Conservation (phyloP, 2,113 vertebrate genomes). For the Coturnix japonica region DNA sequence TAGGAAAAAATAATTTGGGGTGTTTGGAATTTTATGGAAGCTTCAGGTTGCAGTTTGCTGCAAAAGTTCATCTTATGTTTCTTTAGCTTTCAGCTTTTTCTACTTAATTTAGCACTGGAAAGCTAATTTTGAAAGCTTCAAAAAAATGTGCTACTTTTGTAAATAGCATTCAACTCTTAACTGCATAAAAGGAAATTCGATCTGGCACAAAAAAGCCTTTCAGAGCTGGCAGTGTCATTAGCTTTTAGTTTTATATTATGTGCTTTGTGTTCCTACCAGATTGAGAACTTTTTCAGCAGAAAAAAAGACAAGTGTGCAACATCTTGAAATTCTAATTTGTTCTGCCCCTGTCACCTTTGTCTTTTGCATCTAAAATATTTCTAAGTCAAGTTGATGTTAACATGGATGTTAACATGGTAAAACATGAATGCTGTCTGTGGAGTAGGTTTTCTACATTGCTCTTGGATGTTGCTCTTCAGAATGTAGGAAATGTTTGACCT, state of each 20-base stretch:
- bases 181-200: conserved; percentile 46
- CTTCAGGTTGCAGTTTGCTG: conserved; percentile 27
- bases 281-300: neutral
- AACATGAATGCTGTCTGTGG: neutral
- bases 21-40: conserved; percentile 45
- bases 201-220: conserved; percentile 38
- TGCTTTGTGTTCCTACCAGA: conserved; percentile 10
- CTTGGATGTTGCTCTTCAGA: neutral
- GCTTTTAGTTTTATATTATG: conserved; percentile 24
- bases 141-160: conserved; percentile 41
- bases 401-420: neutral
- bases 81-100: conserved; percentile 33
- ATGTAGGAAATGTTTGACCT: neutral
- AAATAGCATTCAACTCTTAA: conserved; percentile 51
- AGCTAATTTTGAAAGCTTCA: conserved; percentile 24
- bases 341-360: neutral
- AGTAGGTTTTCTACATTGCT: neutral
- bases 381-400: neutral
- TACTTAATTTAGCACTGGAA: conserved; percentile 28
- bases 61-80: conserved; percentile 4
- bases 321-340: conserved; percentile 12
- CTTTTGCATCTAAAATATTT: neutral
- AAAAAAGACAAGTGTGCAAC: neutral
- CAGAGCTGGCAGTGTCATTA: conserved; percentile 40
- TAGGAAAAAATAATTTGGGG: neutral